Base-by-base conservation (phyloP, 2,888 invertebrate genomes). In the Chelonus formosanus region DNA sequence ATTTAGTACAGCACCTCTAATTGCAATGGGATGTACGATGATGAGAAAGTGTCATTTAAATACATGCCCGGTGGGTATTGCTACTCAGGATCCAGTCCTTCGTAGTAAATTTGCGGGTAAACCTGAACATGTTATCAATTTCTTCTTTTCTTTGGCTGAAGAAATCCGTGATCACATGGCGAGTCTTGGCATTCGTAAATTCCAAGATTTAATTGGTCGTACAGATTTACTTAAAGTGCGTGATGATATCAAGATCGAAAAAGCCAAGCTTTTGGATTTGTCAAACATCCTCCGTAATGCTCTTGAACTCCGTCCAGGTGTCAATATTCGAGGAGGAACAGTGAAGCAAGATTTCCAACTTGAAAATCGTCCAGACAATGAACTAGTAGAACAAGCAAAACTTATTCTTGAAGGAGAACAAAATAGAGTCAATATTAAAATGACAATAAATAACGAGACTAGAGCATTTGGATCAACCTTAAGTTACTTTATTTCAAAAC, bases 31-130 rank as follows among this genome's bases (percentile, higher is more conserved):
- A 3, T 99, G 99, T 81, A 99, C 98, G 0, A 99, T 99, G 99
- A 99, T 99, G 99, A 89, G 99, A 66, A 99, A 99, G 84, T 99
- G 99, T 80, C 99, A 99, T 84, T 86, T 99, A 75, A 99, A 99
- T 86, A 99, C 98, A 5, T 99, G 99, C 74, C 99, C 99, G 0
- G 99, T 99, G 68, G 99, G 99, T 69, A 95, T 99, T 78, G 98
- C 98, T 2, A 99, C 99, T 0, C 99, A 98, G 85, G 99, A 99
- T 87, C 98, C 98, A 0, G 89, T 92, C 8, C 87, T 99, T 57
- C 88, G 99, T 35, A 94, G 95, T 84, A 99, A 98, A 85, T 99
- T 99, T 85, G 93, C 94, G 50, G 99, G 99, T 50, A 95, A 96
- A 80, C 98, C 99, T 0, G 98, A 99, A 81, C 94, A 99, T 83